These are phyloP conservation scores for Poeciliopsis turrubarensis DNA, from an alignment of 2,113 vertebrate species.

Conservation along the genomic window DNA sequence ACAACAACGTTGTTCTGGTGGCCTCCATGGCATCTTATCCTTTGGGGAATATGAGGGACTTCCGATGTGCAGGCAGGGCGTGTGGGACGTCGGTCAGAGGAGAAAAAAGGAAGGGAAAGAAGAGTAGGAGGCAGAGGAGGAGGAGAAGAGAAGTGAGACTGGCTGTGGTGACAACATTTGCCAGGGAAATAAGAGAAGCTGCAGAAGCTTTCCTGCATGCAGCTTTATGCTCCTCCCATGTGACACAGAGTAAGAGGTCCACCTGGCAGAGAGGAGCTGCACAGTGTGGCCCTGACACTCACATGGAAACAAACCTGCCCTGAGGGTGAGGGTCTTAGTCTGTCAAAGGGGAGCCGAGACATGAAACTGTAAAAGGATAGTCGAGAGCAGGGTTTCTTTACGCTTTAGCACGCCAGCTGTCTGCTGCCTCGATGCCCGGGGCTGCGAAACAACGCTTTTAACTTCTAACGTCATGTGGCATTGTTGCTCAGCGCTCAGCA, in stretches of 20 bases:
- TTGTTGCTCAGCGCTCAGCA: conserved; percentile 9
- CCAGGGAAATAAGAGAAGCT: conserved; percentile 77
- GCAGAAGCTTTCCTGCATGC: conserved; percentile 38
- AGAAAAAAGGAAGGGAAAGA: conserved; percentile 39
- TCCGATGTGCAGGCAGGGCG: conserved; percentile 54
- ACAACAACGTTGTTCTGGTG: conserved; percentile 48
- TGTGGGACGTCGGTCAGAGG: conserved; percentile 52
- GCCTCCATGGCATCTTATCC: conserved; percentile 79
- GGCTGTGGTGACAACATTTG: conserved; percentile 77
- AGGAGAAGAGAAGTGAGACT: conserved; percentile 66
- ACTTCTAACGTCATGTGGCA: conserved; percentile 6
- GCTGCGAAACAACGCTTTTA: conserved; percentile 42
- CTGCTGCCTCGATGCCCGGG: conserved; percentile 24
- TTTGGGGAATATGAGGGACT: conserved; percentile 59
- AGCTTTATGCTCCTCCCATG: conserved; percentile 71
- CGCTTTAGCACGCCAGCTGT: conserved; percentile 36
- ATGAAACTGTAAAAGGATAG: conserved; percentile 50
- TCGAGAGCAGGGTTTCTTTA: conserved; percentile 39
- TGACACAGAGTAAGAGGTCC: conserved; percentile 68
- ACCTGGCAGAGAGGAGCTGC: conserved; percentile 65
- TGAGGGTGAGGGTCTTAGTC: conserved; percentile 38
- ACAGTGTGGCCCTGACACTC: conserved; percentile 42
- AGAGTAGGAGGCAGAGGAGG: conserved; percentile 21
- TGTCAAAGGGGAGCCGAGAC: conserved; percentile 50
- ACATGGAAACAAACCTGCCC: conserved; percentile 32